Evolutionary conservation across 1,140 invertebrate genomes (phyloP), one percentile per base, ranked within the genome.

Genomic region (Drosophila seguyi): DNA sequence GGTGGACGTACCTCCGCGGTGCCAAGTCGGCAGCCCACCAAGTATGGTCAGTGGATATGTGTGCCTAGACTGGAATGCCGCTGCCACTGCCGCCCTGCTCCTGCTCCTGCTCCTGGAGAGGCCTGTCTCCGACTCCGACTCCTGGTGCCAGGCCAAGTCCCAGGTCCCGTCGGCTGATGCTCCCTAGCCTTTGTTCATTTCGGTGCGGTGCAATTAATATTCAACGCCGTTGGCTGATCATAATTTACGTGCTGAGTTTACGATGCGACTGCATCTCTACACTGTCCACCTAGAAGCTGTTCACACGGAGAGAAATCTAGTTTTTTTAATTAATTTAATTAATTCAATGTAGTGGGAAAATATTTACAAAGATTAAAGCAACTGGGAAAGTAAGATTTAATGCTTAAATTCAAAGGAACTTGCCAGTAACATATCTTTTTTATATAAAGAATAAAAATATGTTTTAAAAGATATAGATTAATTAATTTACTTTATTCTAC

Each of bases 241-340:
- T 92, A 92, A 92, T 92, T 92, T 92, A 92, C 91, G 91, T 92
- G 91, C 91, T 92, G 91, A 87, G 88, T 91, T 90, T 88, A 85
- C 86, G 91, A 90, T 85, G 81, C 82, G 65, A 82, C 75, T 81
- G 41, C 67, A 45, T 42, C 25, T 59, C 47, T n/a, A n/a, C 39
- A 39, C 60, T 66, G 66, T 56, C 38, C 53, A 56, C 55, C 20
- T 34, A 25, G 34, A 16, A 22, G 52, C 16, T 39, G 52, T n/a
- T 38, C 8, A 55, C 52, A 55, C 20, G 20, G 14, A 6, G 20
- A 55, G 52, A 55, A 55, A 55, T 2, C 13, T 5, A 16, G 18
- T 10, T 22, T n/a, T n/a, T 10, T 34, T 11, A 4, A 36, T 55
- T 55, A 25, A 55, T n/a, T 55, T 38, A 55, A 55, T 55, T 55